A percentile compares a stretch with the other conserved stretches of the same genome.
Conservation (phyloP, 2,113 vertebrate species). For the Hyperoodon ampullatus region DNA sequence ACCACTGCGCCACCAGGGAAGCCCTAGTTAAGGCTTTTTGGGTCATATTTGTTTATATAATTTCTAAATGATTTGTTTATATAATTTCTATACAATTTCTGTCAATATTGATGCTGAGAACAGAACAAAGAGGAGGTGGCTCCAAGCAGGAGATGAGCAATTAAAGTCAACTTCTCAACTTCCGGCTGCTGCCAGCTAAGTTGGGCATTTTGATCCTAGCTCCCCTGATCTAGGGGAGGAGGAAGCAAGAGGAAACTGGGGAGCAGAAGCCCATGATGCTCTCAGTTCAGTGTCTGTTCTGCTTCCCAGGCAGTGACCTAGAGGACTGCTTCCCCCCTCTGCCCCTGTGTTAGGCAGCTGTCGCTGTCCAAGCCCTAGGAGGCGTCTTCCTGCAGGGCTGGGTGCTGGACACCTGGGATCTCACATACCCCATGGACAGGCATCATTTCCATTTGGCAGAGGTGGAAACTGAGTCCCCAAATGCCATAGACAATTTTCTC, state of each 20-base stretch:
- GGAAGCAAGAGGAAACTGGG: not conserved
- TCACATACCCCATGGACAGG: not conserved
- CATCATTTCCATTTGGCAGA: not conserved
- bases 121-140: not conserved
- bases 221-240: too few relatives aligned
- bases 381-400: not conserved
- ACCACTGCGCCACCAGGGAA: too few relatives aligned
- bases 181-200: not conserved
- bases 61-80: not conserved
- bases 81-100: not conserved
- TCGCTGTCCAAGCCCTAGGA: not conserved
- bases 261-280: not conserved
- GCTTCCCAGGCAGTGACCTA: not conserved
- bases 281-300: not conserved
- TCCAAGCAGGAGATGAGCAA: not conserved
- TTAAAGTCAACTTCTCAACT: not conserved
- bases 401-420: not conserved
- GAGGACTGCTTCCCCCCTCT: fast-evolving
- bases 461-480: not conserved
- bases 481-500: not conserved
- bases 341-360: not conserved
- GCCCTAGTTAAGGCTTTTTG: not conserved
- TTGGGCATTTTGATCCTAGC: not conserved
- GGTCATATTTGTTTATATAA: not conserved
- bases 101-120: not conserved